Base-by-base conservation (phyloP, 2,113 vertebrate genomes). In the Paradoxurus hermaphroditus region DNA sequence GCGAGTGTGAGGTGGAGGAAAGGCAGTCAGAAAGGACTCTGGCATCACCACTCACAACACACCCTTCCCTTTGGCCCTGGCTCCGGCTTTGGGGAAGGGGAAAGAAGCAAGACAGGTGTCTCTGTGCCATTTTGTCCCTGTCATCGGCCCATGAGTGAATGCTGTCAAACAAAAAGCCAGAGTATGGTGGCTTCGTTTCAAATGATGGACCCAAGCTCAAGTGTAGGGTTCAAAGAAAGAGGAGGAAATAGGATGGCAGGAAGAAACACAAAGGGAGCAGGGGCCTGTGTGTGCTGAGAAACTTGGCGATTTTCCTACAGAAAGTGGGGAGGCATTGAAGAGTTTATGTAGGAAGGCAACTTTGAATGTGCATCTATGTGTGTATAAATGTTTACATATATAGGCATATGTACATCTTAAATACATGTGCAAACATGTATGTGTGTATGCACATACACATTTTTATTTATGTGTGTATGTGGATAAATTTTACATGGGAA, bases 401-500 rank as follows among this genome's bases (percentile, higher is more conserved):
- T 3, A 44, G 62, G 14, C 13, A 75, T 41, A 29, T 88, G 51
- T 5, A 41, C 27, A 31, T 70, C 31, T 70, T 85, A 19, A 46
- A 46, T 56, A 56, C 34, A 12, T 41, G 18, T 93, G 14, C n/a
- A 39, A 56, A 53, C 36, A 67, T 25, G 1, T 41, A 23, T 27
- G 34, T 56, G 36, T 65, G 4, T 14, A 15, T 36, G 14, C 82
- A 9, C 53, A 41, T 6, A 39, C 27, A 73, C 8, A 53, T 62
- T 87, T 46, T 39, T 41, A 86, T 72, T 56, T 73, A 21, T 88
- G n/a, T 92, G 6, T 46, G 1, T 78, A 14, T 53, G 31, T 36
- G 11, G 51, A 46, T 85, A 81, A 27, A 82, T 68, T 86, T 85
- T 92, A 68, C 25, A 91, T 88, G 82, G 34, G 91, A 94, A 94